phyloP scores from a whole-genome alignment of 2,797 vertebrate species.

The Nothura maculosa region DNA sequence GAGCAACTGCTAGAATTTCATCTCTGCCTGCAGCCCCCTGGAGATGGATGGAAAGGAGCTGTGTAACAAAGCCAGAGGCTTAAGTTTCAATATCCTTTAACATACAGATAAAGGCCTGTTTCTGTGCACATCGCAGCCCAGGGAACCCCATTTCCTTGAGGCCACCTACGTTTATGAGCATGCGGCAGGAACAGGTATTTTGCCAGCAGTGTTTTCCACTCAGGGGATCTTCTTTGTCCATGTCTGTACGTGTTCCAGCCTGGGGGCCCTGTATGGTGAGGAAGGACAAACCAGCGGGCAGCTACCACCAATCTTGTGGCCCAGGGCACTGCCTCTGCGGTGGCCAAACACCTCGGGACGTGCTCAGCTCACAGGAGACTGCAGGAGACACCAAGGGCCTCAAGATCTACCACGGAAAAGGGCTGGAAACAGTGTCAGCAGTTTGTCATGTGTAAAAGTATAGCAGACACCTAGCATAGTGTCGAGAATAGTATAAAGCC shows the following conservation, averaged over 20 bases:
- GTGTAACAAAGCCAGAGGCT: accelerated
- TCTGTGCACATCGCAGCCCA: accelerated
- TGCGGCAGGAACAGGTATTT: not conserved
- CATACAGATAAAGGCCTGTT: accelerated
- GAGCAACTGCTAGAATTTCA: not conserved
- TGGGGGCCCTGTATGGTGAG: not conserved
- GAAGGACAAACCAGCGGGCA: not conserved
- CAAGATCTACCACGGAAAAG: not conserved
- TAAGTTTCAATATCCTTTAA: not conserved
- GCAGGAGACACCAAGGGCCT: not conserved
- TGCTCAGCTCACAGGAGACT: not conserved
- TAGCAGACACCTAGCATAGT: not conserved
- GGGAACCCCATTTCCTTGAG: not conserved
- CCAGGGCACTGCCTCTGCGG: accelerated
- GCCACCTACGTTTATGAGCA: not conserved
- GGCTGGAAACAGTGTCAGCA: not conserved
- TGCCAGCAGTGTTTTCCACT: not conserved
- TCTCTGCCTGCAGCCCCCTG: not conserved
- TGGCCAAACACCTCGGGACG: not conserved
- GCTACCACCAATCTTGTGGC: not conserved
- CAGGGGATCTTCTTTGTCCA: not conserved
- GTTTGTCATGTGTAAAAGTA: accelerated
- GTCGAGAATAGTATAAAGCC: not conserved
- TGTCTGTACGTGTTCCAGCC: accelerated
- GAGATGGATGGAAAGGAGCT: not conserved